phyloP scores from a whole-genome alignment of 2,888 invertebrate genomes.

The Trissolcus brochymenae region DNA sequence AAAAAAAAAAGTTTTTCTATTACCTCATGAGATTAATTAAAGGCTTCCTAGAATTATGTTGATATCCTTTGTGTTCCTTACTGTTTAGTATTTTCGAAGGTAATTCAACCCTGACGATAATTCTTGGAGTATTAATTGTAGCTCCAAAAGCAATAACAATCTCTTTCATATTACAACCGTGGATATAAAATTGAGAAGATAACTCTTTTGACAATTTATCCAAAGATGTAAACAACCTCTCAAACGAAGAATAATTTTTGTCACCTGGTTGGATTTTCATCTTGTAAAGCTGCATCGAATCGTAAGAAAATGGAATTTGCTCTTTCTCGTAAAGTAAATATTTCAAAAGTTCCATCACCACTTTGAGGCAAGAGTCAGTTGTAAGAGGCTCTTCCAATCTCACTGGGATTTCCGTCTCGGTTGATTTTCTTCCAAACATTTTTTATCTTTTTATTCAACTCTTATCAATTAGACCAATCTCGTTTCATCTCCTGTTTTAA shows the following conservation, averaged over 20 bases:
- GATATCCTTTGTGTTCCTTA: conserved; percentile 66
- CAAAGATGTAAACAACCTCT: conserved; percentile 62
- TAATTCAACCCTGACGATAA: conserved; percentile 68
- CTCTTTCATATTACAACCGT: conserved; percentile 68
- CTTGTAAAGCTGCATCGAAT: conserved; percentile 69
- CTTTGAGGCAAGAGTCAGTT: conserved; percentile 70
- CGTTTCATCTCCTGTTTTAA: too few species aligned
- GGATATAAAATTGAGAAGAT: conserved; percentile 64
- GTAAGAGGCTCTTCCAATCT: conserved; percentile 73
- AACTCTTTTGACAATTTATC: conserved; percentile 66
- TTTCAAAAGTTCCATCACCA: conserved; percentile 74
- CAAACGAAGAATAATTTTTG: conserved; percentile 64
- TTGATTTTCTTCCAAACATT: conserved; percentile 62
- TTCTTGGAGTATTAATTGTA: conserved; percentile 73
- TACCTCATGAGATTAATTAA: conserved; percentile 74
- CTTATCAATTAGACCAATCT: too few species aligned
- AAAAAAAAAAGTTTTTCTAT: conserved; percentile 16
- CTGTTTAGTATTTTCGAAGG: conserved; percentile 68
- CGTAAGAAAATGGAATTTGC: conserved; percentile 75
- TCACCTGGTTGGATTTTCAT: conserved; percentile 65
- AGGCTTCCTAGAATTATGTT: conserved; percentile 72
- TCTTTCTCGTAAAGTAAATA: conserved; percentile 76
- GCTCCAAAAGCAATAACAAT: conserved; percentile 73
- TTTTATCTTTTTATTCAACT: too few species aligned
- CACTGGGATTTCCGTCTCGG: conserved; percentile 67